phyloP scores from a whole-genome alignment of 2,888 invertebrate species.

The Tromatobia lineatoria region DNA sequence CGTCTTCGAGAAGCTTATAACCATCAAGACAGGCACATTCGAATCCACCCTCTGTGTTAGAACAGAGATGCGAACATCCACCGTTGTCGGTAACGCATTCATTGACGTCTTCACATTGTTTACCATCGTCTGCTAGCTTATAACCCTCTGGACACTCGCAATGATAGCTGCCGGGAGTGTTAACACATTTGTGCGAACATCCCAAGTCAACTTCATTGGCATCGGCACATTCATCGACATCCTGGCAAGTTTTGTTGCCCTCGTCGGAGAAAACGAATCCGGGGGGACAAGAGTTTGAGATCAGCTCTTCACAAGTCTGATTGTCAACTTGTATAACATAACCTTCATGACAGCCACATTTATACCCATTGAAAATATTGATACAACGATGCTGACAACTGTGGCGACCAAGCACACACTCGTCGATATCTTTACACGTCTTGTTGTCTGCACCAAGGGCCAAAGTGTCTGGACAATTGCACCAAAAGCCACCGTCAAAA shows the following conservation, averaged over 20 bases:
- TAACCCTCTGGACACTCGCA: conserved; percentile 88
- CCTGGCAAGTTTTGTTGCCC: conserved; percentile 80
- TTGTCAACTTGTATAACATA: conserved; percentile 78
- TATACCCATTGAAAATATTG: conserved; percentile 85
- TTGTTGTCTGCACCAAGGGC: conserved; percentile 75
- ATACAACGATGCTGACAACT: conserved; percentile 79
- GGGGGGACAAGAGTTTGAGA: conserved; percentile 76
- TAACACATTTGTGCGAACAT: conserved; percentile 86
- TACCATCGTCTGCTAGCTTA: conserved; percentile 81
- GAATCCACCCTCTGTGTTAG: conserved; percentile 81
- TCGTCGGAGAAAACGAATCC: conserved; percentile 81
- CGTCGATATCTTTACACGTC: conserved; percentile 86
- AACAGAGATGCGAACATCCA: conserved; percentile 86
- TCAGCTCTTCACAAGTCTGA: conserved; percentile 76
- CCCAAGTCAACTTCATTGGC: conserved; percentile 74
- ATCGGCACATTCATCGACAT: conserved; percentile 86
- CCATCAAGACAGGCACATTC: conserved; percentile 85
- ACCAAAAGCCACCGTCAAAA: conserved; percentile 86
- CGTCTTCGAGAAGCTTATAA: conserved; percentile 85
- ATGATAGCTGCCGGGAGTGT: conserved; percentile 88
- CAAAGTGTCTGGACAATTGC: conserved; percentile 86
- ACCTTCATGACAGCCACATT: conserved; percentile 86
- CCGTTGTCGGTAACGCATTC: conserved; percentile 86
- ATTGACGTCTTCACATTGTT: conserved; percentile 80
- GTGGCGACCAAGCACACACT: conserved; percentile 80